Evolutionary conservation across 2,113 vertebrate genomes (phyloP).

Genomic region (Sula dactylatra): DNA sequence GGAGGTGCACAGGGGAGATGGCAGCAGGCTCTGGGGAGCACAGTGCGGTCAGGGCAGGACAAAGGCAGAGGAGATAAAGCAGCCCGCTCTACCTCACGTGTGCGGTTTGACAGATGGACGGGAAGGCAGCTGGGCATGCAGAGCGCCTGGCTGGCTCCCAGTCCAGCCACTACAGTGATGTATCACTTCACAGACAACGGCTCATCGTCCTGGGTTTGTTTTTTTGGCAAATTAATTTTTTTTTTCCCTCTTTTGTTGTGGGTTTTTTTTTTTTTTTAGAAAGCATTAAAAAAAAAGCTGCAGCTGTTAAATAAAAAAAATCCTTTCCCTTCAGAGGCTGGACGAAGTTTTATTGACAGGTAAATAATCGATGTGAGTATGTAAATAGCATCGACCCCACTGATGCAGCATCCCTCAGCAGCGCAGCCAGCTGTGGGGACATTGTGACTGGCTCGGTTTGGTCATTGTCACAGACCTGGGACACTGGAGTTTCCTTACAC

Average conservation of each 20-base stretch:
- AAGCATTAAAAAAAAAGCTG: constrained; percentile 69
- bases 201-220: background rate
- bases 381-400: constrained; percentile 57
- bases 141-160: background rate
- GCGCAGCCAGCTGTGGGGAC: background rate
- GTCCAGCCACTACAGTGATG: background rate
- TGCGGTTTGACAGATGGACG: background rate
- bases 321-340: constrained; percentile 45
- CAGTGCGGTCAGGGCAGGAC: background rate
- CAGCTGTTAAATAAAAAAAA: constrained; percentile 65
- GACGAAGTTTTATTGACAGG: constrained; percentile 58
- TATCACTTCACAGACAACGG: background rate
- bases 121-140: background rate
- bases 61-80: background rate
- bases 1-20: fast-evolving
- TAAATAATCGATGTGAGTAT: constrained; percentile 17
- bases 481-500: background rate
- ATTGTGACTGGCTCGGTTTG: background rate
- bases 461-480: constrained; percentile 4
- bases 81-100: background rate
- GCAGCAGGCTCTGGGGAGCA: background rate
- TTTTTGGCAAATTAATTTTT: constrained; percentile 48
- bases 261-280: constrained; percentile 35
- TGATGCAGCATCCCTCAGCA: background rate
- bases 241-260: background rate